Evolutionary conservation across 2,888 invertebrate species (phyloP).

Genomic region (Hypercompe scribonia): DNA sequence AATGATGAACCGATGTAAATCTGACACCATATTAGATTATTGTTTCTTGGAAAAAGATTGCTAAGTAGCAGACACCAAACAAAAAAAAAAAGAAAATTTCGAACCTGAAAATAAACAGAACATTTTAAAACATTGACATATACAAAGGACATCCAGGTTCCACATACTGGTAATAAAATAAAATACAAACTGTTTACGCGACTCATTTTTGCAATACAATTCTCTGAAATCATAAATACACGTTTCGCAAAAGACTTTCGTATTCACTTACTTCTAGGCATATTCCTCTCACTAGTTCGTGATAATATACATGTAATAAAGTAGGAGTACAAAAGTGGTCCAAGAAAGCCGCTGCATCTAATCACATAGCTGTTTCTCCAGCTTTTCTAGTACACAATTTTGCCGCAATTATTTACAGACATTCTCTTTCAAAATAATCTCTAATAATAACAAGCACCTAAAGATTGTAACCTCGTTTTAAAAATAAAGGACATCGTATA

Average conservation of each 20-base stretch:
- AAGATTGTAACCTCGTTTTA: background rate
- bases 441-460: constrained; percentile 7
- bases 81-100: too few relatives aligned
- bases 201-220: background rate
- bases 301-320: constrained; percentile 7
- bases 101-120: background rate
- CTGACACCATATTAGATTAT: too few relatives aligned
- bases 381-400: background rate
- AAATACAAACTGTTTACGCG: background rate
- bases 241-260: background rate
- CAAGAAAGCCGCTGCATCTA: constrained; percentile 15
- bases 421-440: constrained; percentile 16
- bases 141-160: background rate
- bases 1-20: too few relatives aligned
- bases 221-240: background rate
- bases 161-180: background rate
- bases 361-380: constrained; percentile 12
- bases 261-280: background rate
- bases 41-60: too few relatives aligned
- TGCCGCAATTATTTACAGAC: constrained; percentile 10
- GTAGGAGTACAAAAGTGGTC: background rate
- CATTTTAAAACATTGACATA: background rate
- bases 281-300: background rate
- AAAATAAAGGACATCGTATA: background rate
- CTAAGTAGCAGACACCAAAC: too few relatives aligned